phyloP scores from a whole-genome alignment of 2,888 invertebrate genomes.

The Apamea epomidion region DNA sequence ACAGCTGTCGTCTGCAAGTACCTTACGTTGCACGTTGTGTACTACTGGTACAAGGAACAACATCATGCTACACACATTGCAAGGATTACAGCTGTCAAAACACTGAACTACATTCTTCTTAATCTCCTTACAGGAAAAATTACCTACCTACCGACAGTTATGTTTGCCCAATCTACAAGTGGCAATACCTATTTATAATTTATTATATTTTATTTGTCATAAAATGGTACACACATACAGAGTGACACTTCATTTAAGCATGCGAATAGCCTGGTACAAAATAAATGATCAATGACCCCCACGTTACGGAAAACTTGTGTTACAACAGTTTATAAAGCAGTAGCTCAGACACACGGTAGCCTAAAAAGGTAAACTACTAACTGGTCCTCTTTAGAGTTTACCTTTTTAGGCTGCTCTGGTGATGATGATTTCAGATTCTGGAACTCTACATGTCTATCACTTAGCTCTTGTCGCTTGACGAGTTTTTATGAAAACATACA shows the following conservation, averaged over 20 bases:
- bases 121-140: background rate
- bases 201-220: no score
- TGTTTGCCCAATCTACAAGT: background rate
- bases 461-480: background rate
- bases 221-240: no score
- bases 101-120: background rate
- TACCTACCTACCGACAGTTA: background rate
- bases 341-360: background rate
- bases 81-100: slow-evolving; percentile 1
- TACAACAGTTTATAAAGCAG: background rate
- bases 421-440: background rate
- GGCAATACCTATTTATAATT: background rate
- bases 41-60: background rate
- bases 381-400: background rate
- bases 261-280: no score
- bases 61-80: background rate
- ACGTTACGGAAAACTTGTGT: no score
- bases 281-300: no score
- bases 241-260: no score
- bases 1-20: background rate
- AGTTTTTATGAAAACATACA: background rate
- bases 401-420: no score
- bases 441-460: background rate
- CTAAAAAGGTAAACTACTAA: background rate
- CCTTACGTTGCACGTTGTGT: background rate